Evolutionary conservation across 2,888 invertebrate genomes (phyloP).

Genomic region (Ophion ellenae): DNA sequence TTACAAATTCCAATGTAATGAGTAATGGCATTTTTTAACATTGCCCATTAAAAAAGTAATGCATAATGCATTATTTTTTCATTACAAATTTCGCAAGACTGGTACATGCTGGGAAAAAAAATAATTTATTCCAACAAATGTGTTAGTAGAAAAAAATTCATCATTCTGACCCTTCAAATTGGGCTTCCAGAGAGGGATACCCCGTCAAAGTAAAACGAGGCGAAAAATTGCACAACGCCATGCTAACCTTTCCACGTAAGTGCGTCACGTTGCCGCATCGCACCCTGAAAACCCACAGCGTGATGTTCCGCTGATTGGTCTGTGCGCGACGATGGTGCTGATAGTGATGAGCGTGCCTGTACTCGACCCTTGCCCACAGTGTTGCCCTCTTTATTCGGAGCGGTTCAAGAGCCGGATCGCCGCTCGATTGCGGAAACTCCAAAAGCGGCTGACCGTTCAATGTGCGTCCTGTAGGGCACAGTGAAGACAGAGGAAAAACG

Average conservation of each 20-base stretch:
- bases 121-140: no score
- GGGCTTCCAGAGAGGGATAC: no score
- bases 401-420: conserved; percentile 85
- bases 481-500: background rate
- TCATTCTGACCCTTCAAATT: no score
- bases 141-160: no score
- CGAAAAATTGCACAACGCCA: background rate
- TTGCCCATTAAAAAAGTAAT: no score
- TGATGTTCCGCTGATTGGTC: conserved; percentile 84
- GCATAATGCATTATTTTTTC: no score
- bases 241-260: conserved; percentile 86
- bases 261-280: conserved; percentile 87
- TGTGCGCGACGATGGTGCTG: conserved; percentile 79
- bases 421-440: conserved; percentile 90
- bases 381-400: conserved; percentile 91
- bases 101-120: no score
- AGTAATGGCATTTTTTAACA: no score
- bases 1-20: no score
- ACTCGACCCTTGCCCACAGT: conserved; percentile 90
- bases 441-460: conserved; percentile 93
- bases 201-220: no score
- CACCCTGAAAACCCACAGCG: conserved; percentile 90
- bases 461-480: conserved; percentile 88
- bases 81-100: no score
- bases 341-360: conserved; percentile 83